Base-by-base conservation (phyloP, 92 coral and sea anemone genomes). In the Siderastrea siderea region DNA sequence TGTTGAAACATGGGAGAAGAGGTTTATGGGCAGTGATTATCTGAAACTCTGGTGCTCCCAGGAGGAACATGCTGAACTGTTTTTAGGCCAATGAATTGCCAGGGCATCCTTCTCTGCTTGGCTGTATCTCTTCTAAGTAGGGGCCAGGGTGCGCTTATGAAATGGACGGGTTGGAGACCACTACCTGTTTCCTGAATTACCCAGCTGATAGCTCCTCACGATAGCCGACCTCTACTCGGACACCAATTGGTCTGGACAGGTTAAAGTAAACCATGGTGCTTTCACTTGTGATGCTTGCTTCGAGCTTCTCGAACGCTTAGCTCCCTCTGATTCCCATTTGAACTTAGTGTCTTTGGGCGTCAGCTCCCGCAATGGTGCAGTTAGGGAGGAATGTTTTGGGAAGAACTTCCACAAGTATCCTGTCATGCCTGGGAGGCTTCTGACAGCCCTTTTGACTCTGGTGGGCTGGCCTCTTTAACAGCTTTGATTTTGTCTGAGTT, bases 391-490 rank as follows among this genome's bases (percentile, higher is more conserved):
- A 46, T 93, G 86, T 82, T 92, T 76, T 17, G 93, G 91, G 6
- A 86, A 91, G 88, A 85, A 90, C 70, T 90, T 91, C 4, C 87
- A 84, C 16, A 90, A 84, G 72, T 84, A 15, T 84, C 38, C 91
- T 43, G 78, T 73, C 91, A 86, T 93, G 43, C 93, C 94, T 15
- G 88, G 84, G 79, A 88, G 88, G 50, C 91, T 84, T 81, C 94
- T 38, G 3, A 91, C 93, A 47, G 75, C 91, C 16, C 92, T 57
- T 85, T 91, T 7, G 84, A 83, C 60, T 88, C 26, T 2, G 93
- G 92, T 86, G 84, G 63, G 17, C 67, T 70, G 73, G 86, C 44
- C 52, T 90, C 85, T 69, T 90, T 78, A 0, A 93, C 85, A 2
- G 92, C 94, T 69, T 77, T 51, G 51, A 87, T 86, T 68, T 87